These are phyloP conservation scores for Saccostrea echinata DNA, from an alignment of 1,140 invertebrate genomes.

Conservation along the genomic window DNA sequence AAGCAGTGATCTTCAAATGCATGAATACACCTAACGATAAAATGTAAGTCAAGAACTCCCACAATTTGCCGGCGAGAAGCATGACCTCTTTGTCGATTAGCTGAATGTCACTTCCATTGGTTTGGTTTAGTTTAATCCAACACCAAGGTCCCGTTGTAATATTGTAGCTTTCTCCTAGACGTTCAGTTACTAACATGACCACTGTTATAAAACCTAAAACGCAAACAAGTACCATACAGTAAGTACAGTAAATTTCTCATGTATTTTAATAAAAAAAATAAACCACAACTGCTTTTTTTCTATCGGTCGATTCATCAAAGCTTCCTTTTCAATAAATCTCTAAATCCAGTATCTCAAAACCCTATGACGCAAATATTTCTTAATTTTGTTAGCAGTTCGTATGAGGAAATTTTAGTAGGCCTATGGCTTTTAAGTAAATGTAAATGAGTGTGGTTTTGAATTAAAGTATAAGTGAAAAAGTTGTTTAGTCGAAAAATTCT, in stretches of 20 bases:
- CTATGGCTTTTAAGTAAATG: too few relatives aligned
- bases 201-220: not conserved
- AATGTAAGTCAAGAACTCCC: constrained; percentile 21
- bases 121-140: not conserved
- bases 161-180: constrained; percentile 1
- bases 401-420: too few relatives aligned
- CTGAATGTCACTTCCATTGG: too few relatives aligned
- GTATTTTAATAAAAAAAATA: not conserved
- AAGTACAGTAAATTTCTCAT: not conserved
- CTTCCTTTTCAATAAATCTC: too few relatives aligned
- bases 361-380: too few relatives aligned
- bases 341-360: too few relatives aligned
- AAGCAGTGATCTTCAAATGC: not conserved
- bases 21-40: not conserved
- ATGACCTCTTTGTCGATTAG: not conserved
- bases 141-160: constrained; percentile 14
- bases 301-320: too few relatives aligned
- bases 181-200: not conserved
- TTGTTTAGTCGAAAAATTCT: too few relatives aligned
- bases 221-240: not conserved
- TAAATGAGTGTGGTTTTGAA: too few relatives aligned
- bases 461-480: too few relatives aligned
- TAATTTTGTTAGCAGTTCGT: too few relatives aligned
- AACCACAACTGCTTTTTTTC: not conserved
- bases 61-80: not conserved